Evolutionary conservation across 1,140 invertebrate genomes (phyloP).

Genomic region (Charaxes varanes): DNA sequence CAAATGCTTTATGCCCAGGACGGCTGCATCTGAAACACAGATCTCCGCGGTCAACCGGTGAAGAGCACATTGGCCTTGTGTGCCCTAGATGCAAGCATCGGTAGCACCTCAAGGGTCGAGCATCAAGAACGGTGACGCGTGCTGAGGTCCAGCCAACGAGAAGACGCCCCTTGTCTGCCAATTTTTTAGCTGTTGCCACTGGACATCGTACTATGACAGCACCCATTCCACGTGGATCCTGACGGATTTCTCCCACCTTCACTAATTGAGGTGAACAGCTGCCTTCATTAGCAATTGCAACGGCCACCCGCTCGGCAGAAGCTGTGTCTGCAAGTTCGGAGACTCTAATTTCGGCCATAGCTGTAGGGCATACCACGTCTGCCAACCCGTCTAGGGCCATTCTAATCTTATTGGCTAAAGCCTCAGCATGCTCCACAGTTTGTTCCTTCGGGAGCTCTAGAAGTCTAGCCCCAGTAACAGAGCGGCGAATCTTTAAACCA

Average conservation of each 20-base stretch:
- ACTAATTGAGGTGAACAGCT: conserved; percentile 6
- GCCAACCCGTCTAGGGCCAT: no score
- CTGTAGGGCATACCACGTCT: no score
- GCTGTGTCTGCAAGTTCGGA: no score
- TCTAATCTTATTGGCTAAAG: no score
- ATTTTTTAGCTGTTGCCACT: conserved; percentile 7
- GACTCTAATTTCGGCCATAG: no score
- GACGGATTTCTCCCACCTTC: conserved; percentile 8
- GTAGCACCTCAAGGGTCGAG: conserved; percentile 16
- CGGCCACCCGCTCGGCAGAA: conserved; percentile 5
- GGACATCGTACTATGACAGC: conserved; percentile 4
- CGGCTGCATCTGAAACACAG: conserved; percentile 21
- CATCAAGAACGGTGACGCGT: neutral
- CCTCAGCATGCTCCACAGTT: no score
- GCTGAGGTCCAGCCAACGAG: conserved; percentile 16
- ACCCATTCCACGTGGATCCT: neutral
- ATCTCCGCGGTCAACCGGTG: conserved; percentile 7
- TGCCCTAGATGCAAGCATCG: conserved; percentile 17
- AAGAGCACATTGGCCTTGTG: conserved; percentile 1
- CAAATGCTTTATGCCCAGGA: conserved; percentile 13
- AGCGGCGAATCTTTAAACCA: no score
- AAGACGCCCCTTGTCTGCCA: conserved; percentile 4
- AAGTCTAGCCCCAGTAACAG: no score
- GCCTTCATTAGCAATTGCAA: conserved; percentile 1
- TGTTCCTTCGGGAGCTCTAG: no score